Base-by-base conservation (phyloP, 2,113 vertebrate genomes). In the Thunnus thynnus region DNA sequence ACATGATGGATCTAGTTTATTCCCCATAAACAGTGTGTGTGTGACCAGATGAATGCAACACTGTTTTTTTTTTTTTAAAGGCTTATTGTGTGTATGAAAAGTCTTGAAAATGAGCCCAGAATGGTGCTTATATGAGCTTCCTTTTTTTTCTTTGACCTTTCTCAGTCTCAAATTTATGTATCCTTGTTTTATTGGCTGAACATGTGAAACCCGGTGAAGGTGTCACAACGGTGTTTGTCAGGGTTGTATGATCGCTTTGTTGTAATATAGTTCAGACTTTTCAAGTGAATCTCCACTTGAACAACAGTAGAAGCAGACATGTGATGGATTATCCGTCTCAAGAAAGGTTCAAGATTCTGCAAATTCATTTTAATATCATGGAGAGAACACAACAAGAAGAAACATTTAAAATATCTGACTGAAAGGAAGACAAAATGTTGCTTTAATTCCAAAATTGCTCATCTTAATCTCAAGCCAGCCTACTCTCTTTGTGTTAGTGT, bases 1-100 rank as follows among this genome's bases (percentile, higher is more conserved):
- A 90, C 88, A 89, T 88, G 89, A 65, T 78, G 47, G 60, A 46
- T 80, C 72, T 72, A 74, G 72, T 79, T 51, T 55, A 57, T 65
- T 84, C 65, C n/a, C n/a, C 32, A 69, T 72, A 56, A 87, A 30
- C 72, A 50, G 61, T 14, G 36, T 60, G 66, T 89, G 22, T 22
- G 22, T 22, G 36, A 61, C 4, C 5, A 44, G 30, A 51, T 82
- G 63, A 86, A 60, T 54, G 3, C 50, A 5, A 18, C 55, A 4
- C 41, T 76, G 47, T 86, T 79, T 30, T 30, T 30, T n/a, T n/a
- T 30, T 30, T 30, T 30, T 46, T 47, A 78, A 70, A 80, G 64
- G 22, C 30, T 1, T 54, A 48, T 76, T 78, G 72, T 71, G n/a
- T 85, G 69, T 54, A 41, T 76, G 63, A 76, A 79, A 83, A 81